phyloP scores from a whole-genome alignment of 2,797 vertebrate genomes.

The Gallinago nigripennis region DNA sequence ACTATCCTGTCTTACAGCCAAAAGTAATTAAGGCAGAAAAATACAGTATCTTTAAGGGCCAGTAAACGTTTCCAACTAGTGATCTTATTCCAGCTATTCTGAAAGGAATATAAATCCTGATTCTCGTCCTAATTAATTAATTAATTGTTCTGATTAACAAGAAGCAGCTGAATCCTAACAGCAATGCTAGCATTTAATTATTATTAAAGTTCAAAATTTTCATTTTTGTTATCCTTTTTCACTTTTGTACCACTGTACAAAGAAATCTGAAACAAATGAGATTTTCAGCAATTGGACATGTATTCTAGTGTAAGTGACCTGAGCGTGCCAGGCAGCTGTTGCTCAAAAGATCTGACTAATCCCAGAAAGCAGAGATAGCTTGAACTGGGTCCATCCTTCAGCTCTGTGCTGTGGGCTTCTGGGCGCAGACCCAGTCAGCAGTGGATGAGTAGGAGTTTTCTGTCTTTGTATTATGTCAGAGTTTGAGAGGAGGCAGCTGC shows the following conservation, averaged over 20 bases:
- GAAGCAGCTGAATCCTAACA: slow-evolving; percentile 41
- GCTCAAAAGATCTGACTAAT: background rate
- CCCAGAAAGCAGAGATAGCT: background rate
- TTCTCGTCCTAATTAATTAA: background rate
- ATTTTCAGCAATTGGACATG: background rate
- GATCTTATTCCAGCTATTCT: slow-evolving; percentile 57
- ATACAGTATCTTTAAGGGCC: slow-evolving; percentile 8
- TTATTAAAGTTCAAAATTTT: background rate
- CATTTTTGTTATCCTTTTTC: background rate
- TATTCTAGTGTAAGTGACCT: background rate
- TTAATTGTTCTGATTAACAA: slow-evolving; percentile 23
- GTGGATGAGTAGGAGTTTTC: slow-evolving; percentile 38
- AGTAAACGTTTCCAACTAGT: slow-evolving; percentile 44
- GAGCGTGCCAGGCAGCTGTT: slow-evolving; percentile 21
- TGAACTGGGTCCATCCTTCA: background rate
- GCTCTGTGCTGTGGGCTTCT: slow-evolving; percentile 11
- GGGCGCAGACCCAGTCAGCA: background rate
- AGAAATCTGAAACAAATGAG: background rate
- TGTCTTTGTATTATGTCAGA: slow-evolving; percentile 25
- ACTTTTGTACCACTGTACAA: background rate
- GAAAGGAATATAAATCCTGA: slow-evolving; percentile 18
- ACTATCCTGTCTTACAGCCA: slow-evolving; percentile 35
- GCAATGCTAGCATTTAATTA: background rate
- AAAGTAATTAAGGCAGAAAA: slow-evolving; percentile 44
- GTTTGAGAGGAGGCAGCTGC: slow-evolving; percentile 55